A percentile compares a stretch with the other conserved stretches of the same genome.
Evolutionary conservation across 2,888 invertebrate species (phyloP).

Genomic region (Drosophila anceps): DNA sequence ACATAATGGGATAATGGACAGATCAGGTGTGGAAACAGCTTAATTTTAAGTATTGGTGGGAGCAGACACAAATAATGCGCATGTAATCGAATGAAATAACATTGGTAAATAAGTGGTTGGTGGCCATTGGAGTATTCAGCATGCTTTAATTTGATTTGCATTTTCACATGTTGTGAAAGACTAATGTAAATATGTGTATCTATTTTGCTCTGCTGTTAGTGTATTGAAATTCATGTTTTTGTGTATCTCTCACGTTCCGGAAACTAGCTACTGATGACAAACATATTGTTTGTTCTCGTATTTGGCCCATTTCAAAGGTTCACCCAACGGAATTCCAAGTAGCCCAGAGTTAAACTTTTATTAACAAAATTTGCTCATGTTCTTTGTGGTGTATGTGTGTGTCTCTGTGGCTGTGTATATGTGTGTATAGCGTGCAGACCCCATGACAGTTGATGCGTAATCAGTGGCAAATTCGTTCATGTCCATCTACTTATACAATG

Average conservation of each 20-base stretch:
- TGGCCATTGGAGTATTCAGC: background rate
- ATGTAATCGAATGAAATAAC: slow-evolving; percentile 12
- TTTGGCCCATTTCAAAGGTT: slow-evolving; percentile 25
- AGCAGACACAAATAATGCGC: slow-evolving; percentile 15
- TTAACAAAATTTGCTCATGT: slow-evolving; percentile 55
- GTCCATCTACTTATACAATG: slow-evolving; percentile 51
- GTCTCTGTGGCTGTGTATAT: slow-evolving; percentile 17
- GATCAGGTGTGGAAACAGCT: background rate
- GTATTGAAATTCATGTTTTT: background rate
- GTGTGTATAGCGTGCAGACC: slow-evolving; percentile 13
- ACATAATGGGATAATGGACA: slow-evolving; percentile 1
- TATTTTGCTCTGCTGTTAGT: background rate
- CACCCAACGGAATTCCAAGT: slow-evolving; percentile 61
- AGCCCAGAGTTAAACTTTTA: slow-evolving; percentile 39
- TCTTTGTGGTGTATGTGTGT: slow-evolving; percentile 17
- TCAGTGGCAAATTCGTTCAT: slow-evolving; percentile 69
- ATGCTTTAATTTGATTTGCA: slow-evolving; percentile 2
- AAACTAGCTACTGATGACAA: slow-evolving; percentile 57
- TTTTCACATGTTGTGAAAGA: background rate
- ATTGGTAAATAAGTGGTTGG: slow-evolving; percentile 1
- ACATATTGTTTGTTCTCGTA: slow-evolving; percentile 59
- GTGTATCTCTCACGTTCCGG: slow-evolving; percentile 61
- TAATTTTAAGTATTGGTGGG: slow-evolving; percentile 7
- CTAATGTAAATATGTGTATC: background rate
- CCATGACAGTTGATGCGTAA: slow-evolving; percentile 72